A percentile compares a stretch with the other conserved stretches of the same genome.
These are phyloP conservation scores for Sturnira hondurensis DNA, from an alignment of 2,113 vertebrate species.

Conservation along the genomic window DNA sequence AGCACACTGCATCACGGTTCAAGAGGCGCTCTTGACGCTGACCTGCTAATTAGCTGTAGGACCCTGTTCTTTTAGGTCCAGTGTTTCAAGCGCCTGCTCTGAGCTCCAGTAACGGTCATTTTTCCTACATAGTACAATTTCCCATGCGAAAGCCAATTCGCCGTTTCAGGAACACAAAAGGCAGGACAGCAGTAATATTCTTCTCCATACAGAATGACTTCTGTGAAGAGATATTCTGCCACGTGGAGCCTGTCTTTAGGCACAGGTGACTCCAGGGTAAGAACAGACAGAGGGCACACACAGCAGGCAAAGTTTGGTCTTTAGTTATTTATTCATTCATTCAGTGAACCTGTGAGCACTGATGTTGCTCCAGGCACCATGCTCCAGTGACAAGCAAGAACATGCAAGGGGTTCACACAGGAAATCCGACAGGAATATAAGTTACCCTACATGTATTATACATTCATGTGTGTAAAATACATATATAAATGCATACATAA, in stretches of 20 bases:
- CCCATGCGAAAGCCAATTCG: neutral
- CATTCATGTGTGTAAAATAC: neutral
- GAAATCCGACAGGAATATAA: neutral
- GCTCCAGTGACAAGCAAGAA: neutral
- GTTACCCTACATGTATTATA: neutral
- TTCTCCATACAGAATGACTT: neutral
- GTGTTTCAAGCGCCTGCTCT: neutral
- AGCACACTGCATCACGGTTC: no score
- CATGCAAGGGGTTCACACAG: neutral
- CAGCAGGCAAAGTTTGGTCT: neutral
- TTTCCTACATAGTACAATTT: neutral
- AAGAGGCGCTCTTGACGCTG: neutral
- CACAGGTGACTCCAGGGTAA: neutral
- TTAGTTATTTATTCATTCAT: neutral
- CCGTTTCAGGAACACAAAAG: neutral
- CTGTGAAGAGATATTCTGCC: neutral
- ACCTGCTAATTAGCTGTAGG: neutral
- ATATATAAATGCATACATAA: neutral
- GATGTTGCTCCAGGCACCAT: neutral
- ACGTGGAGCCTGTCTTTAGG: neutral
- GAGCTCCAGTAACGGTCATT: neutral
- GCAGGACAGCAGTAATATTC: neutral
- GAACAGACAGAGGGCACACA: neutral
- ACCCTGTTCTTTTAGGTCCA: neutral
- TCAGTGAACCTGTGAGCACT: neutral